Evolutionary conservation across 2,797 vertebrate species (phyloP), one percentile per base, ranked within the genome.

Genomic region (Bradypodion ventrale): DNA sequence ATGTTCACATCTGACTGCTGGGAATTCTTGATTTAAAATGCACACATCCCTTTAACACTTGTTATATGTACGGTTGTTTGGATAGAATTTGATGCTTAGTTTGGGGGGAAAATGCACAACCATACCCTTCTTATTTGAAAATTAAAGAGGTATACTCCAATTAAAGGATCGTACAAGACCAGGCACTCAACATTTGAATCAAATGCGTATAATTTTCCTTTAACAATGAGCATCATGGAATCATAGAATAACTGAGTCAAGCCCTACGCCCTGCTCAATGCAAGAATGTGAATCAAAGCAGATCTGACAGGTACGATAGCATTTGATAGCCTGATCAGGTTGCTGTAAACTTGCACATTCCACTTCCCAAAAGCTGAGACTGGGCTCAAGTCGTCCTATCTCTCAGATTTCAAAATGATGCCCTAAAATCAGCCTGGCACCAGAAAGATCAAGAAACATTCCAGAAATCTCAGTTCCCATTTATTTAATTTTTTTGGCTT

Each of bases 401-500:
- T 52, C 72, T 83, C 15, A 35, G n/a, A 35, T 70, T 78, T 84
- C 27, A 78, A 63, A 72, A 63, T 62, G 35, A 78, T 32, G 32
- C 74, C 29, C n/a, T n/a, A 40, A 40, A n/a, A 27, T 56, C 56
- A 46, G 60, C 29, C 10, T 78, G 59, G 63, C 75, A 84, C 52
- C 81, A 85, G 52, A 65, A 80, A 35, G 19, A 29, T 32, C 52
- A 44, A 66, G 62, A n/a, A 74, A 65, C 79, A 79, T 8, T 9
- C 52, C 23, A 44, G 10, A 59, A 52, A 75, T 68, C 10, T 21
- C 7, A 77, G 0, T 85, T 84, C 68, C 65, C 16, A 84, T n/a
- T 89, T n/a, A n/a, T n/a, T n/a, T n/a, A n/a, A n/a, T n/a, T n/a
- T 85, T 82, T 78, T 66, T 85, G 65, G 73, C 44, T 80, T 74